Conservation (phyloP, 2,888 invertebrate genomes). For the Gnatocerus cornutus region DNA sequence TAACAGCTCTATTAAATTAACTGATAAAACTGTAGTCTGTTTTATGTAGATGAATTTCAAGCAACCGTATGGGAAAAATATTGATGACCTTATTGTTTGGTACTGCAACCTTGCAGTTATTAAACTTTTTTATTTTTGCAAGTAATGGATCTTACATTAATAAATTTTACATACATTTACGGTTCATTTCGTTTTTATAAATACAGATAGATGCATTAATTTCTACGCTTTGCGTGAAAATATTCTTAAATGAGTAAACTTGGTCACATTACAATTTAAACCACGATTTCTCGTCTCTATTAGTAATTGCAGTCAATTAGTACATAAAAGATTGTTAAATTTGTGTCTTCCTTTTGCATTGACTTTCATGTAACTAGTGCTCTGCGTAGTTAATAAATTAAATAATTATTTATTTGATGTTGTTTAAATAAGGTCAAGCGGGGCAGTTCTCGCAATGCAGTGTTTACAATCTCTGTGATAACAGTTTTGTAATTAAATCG, state of each 20-base stretch:
- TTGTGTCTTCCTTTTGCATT: constrained; percentile 41
- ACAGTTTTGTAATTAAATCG: background rate
- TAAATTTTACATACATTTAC: too few species aligned
- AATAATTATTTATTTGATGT: constrained; percentile 12
- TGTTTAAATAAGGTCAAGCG: constrained; percentile 30
- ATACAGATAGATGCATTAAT: too few species aligned
- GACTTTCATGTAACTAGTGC: constrained; percentile 20
- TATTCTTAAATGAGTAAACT: background rate
- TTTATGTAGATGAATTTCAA: too few species aligned
- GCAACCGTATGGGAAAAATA: too few species aligned
- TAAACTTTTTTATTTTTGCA: too few species aligned
- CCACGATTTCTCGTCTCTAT: background rate
- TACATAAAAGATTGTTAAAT: constrained; percentile 41
- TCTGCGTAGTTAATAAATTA: constrained; percentile 23
- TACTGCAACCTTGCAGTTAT: too few species aligned
- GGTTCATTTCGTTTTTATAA: too few species aligned
- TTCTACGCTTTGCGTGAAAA: too few species aligned
- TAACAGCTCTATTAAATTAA: too few species aligned
- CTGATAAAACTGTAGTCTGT: too few species aligned
- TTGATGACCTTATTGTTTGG: too few species aligned
- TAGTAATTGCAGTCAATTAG: constrained; percentile 40
- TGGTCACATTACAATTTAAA: constrained; percentile 4
- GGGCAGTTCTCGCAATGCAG: background rate
- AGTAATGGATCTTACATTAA: too few species aligned
- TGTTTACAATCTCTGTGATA: background rate